Evolutionary conservation across 2,113 vertebrate genomes (phyloP).

Genomic region (Stercorarius parasiticus): DNA sequence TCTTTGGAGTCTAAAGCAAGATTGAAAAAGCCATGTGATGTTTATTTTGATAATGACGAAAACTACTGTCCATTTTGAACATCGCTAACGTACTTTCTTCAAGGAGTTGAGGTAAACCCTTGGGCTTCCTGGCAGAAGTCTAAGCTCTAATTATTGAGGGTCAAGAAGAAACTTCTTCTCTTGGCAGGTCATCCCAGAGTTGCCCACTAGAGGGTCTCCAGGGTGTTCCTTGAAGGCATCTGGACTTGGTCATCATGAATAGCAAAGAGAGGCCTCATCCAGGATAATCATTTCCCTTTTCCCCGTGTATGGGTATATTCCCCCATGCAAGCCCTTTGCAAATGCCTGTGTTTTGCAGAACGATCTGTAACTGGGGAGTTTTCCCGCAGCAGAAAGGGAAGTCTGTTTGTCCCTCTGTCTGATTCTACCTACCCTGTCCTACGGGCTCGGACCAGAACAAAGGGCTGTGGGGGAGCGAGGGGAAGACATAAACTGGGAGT

Average conservation of each 20-base stretch:
- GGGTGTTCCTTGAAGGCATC: slow-evolving; percentile 49
- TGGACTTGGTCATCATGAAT: slow-evolving; percentile 45
- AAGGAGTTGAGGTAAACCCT: slow-evolving; percentile 1
- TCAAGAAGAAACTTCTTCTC: slow-evolving; percentile 41
- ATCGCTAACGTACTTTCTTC: background rate
- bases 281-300: slow-evolving; percentile 16
- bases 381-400: background rate
- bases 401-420: background rate
- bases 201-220: slow-evolving; percentile 67
- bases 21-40: slow-evolving; percentile 20
- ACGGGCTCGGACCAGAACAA: slow-evolving; percentile 16
- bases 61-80: background rate
- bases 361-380: background rate
- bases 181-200: slow-evolving; percentile 50
- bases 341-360: background rate
- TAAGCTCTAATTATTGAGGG: slow-evolving; percentile 34
- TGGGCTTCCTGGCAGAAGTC: slow-evolving; percentile 4
- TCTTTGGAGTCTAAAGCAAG: slow-evolving; percentile 1
- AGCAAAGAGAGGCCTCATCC: slow-evolving; percentile 30
- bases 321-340: background rate
- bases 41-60: slow-evolving; percentile 41
- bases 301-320: background rate
- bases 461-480: background rate
- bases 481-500: slow-evolving; percentile 23
- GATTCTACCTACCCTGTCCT: background rate